Evolutionary conservation across 2,888 invertebrate species (phyloP).

Genomic region (Lepidochrysops patricia): DNA sequence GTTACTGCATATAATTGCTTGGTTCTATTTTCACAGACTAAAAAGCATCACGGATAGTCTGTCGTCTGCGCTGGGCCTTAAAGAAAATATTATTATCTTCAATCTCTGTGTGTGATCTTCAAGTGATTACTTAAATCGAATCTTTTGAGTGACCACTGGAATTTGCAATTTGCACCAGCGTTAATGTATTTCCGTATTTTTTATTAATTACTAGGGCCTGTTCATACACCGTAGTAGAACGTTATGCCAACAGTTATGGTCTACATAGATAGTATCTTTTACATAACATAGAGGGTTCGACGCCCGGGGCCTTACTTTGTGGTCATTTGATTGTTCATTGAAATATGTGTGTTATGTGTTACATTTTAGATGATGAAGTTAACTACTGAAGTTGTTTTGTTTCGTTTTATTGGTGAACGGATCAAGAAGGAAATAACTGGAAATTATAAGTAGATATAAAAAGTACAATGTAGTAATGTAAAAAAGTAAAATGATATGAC

Average conservation of each 20-base stretch:
- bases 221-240: not conserved
- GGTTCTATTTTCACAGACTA: no score
- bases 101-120: no score
- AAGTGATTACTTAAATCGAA: no score
- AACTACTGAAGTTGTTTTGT: no score
- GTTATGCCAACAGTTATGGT: not conserved
- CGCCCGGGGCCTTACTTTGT: not conserved
- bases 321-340: not conserved
- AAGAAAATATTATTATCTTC: no score
- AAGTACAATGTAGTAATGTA: not conserved
- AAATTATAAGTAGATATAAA: no score
- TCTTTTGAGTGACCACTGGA: not conserved
- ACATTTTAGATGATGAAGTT: not conserved
- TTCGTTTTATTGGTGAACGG: no score
- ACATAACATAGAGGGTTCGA: not conserved
- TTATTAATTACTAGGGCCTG: conserved; percentile 2
- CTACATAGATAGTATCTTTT: not conserved
- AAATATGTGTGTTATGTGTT: not conserved
- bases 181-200: not conserved
- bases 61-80: no score
- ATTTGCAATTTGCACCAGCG: not conserved
- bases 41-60: no score
- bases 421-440: no score
- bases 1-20: no score
- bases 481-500: not conserved